Percentiles rank a stretch among this genome's conserved stretches.
phyloP scores from a whole-genome alignment of 2,797 vertebrate species.

The Tiaroga cobitis region DNA sequence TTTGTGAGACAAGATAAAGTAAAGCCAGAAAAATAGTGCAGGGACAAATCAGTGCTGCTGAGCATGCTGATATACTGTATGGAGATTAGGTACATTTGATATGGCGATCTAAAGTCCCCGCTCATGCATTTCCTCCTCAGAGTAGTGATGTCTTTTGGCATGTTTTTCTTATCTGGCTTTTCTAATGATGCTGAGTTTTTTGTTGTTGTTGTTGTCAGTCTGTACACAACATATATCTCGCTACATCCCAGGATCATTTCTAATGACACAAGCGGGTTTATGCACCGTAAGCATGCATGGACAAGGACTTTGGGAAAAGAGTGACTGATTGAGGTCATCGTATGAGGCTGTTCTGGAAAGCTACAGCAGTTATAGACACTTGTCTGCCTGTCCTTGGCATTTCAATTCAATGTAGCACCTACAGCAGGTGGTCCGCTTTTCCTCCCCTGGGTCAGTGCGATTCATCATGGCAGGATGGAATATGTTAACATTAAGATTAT shows the following conservation, averaged over 20 bases:
- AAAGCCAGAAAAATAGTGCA: neutral
- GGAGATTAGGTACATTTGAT: slow-evolving; percentile 14
- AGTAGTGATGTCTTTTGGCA: slow-evolving; percentile 14
- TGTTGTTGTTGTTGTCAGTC: neutral
- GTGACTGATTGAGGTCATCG: slow-evolving; percentile 54
- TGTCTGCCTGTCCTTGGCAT: slow-evolving; percentile 60
- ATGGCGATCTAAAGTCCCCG: neutral
- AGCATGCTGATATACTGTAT: slow-evolving; percentile 21
- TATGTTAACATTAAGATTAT: slow-evolving; percentile 70
- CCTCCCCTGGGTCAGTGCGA: slow-evolving; percentile 61
- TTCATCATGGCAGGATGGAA: slow-evolving; percentile 69
- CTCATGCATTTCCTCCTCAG: neutral
- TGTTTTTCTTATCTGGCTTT: slow-evolving; percentile 35
- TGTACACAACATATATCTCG: slow-evolving; percentile 32
- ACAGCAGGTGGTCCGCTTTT: slow-evolving; percentile 61
- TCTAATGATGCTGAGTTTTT: slow-evolving; percentile 24
- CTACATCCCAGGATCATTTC: slow-evolving; percentile 30
- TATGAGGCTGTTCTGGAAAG: slow-evolving; percentile 42
- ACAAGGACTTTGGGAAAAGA: slow-evolving; percentile 38
- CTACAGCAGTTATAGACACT: slow-evolving; percentile 67
- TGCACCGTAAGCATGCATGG: slow-evolving; percentile 30
- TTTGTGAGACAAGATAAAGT: slow-evolving; percentile 30
- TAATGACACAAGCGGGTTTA: slow-evolving; percentile 45
- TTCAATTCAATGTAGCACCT: slow-evolving; percentile 67
- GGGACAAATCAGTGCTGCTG: slow-evolving; percentile 31